Conservation (phyloP, 2,888 invertebrate genomes). For the Diaphora mendica region DNA sequence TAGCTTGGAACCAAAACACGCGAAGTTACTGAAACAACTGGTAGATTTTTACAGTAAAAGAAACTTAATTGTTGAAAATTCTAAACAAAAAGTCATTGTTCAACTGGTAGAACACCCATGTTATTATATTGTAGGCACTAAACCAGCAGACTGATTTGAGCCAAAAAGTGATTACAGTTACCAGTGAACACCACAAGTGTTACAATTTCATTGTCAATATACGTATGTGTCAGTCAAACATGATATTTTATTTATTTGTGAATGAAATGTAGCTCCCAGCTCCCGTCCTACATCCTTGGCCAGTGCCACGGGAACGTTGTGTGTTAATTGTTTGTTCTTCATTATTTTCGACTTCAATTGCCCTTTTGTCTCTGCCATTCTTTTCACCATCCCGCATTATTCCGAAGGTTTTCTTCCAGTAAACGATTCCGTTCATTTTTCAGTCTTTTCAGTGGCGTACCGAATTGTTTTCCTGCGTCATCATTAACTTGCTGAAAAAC, state of each 20-base stretch:
- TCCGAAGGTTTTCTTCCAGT: slow-evolving; percentile 77
- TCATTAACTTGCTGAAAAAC: slow-evolving; percentile 77
- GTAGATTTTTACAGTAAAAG: background rate
- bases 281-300: slow-evolving; percentile 43
- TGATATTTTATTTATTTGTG: background rate
- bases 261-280: slow-evolving; percentile 16
- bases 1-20: no score
- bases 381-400: slow-evolving; percentile 78
- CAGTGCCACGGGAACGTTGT: slow-evolving; percentile 61
- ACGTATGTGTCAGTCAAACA: no score
- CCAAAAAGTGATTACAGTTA: no score
- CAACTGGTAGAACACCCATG: background rate
- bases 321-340: slow-evolving; percentile 86
- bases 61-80: background rate
- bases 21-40: background rate
- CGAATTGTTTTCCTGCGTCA: slow-evolving; percentile 79
- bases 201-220: no score
- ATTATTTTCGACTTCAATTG: slow-evolving; percentile 86
- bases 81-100: background rate
- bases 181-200: no score
- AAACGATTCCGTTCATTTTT: slow-evolving; percentile 81
- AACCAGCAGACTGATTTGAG: no score
- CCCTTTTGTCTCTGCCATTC: slow-evolving; percentile 81
- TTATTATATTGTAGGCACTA: no score
- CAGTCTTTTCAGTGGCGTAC: slow-evolving; percentile 75